phyloP scores from a whole-genome alignment of 2,888 invertebrate species.

The Byasa hedistus region DNA sequence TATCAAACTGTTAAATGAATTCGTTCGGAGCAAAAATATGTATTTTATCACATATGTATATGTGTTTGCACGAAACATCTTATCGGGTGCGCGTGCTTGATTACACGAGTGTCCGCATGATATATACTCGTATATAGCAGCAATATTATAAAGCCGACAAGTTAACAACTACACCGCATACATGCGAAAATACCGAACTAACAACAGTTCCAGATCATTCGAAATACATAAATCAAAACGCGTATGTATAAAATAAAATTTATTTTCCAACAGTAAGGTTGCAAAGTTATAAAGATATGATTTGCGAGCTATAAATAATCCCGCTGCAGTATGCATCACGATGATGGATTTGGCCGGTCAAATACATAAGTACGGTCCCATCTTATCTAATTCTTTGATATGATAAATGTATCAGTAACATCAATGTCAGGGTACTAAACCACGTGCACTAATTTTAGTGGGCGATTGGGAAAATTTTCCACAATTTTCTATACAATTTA shows the following conservation, averaged over 20 bases:
- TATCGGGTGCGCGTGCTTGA: slow-evolving; percentile 1
- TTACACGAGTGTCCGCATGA: neutral
- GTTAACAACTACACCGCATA: neutral
- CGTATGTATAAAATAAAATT: neutral
- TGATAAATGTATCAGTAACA: slow-evolving; percentile 10
- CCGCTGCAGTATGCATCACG: neutral
- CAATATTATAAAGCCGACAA: slow-evolving; percentile 1
- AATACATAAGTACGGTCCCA: neutral
- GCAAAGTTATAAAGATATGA: neutral
- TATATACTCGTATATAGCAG: neutral
- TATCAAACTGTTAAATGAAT: neutral
- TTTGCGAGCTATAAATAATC: neutral
- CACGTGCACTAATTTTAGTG: neutral
- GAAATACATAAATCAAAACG: neutral
- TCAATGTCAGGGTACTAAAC: slow-evolving; percentile 32
- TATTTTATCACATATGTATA: neutral
- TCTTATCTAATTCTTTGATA: neutral
- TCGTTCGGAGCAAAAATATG: neutral
- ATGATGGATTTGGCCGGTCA: neutral
- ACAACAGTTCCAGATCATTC: slow-evolving; percentile 6
- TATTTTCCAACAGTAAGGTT: neutral
- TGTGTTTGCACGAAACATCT: slow-evolving; percentile 2
- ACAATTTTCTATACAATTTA: no score
- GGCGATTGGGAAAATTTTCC: neutral
- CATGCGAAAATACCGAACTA: neutral